Conservation (phyloP, 2,797 vertebrate genomes). For the Galaxias olidus region DNA sequence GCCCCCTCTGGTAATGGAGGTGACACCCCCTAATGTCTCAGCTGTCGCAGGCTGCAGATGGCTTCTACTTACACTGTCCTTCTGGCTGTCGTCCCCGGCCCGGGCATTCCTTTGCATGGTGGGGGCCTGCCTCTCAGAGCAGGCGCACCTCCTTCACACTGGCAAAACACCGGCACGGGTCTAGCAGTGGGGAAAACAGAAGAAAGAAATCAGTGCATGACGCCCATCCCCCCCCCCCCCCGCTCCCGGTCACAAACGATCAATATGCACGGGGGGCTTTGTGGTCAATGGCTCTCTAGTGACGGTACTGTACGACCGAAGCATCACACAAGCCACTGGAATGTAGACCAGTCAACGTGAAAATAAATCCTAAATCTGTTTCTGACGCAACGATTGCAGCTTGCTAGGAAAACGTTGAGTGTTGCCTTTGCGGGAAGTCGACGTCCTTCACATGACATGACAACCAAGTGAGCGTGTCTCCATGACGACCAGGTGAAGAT, state of each 20-base stretch:
- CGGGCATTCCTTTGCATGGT: slow-evolving; percentile 48
- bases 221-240: neutral
- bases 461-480: slow-evolving; percentile 47
- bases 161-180: slow-evolving; percentile 16
- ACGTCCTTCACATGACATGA: slow-evolving; percentile 15
- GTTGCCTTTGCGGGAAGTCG: neutral
- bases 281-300: too few species aligned
- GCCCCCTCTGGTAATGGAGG: too few species aligned
- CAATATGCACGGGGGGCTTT: neutral
- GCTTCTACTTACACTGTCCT: slow-evolving; percentile 46
- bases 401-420: too few species aligned
- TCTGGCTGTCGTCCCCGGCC: slow-evolving; percentile 32
- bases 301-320: too few species aligned
- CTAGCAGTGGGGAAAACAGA: slow-evolving; percentile 6
- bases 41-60: too few species aligned
- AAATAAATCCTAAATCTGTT: too few species aligned
- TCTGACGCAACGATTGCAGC: too few species aligned
- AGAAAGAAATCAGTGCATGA: slow-evolving; percentile 2
- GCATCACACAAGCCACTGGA: too few species aligned
- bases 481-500: slow-evolving; percentile 47
- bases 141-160: slow-evolving; percentile 37
- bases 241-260: neutral
- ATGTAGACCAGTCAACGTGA: too few species aligned
- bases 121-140: slow-evolving; percentile 49
- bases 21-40: too few species aligned